These are phyloP conservation scores for Clarias laeviceps DNA, from an alignment of 2,797 vertebrate species.

Conservation along the genomic window DNA sequence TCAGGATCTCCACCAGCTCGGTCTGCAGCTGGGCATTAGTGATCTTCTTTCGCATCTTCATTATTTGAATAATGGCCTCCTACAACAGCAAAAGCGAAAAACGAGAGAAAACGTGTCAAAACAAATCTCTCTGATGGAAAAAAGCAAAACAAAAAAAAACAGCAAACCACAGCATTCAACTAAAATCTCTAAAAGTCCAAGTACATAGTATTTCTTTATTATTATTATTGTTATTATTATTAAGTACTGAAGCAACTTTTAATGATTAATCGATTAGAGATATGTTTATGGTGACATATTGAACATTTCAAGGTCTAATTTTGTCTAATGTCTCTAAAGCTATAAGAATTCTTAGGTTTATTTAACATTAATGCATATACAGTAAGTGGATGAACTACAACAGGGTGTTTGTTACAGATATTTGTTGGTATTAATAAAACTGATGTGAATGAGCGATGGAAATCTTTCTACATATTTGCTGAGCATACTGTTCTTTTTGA, in stretches of 20 bases:
- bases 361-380: not conserved
- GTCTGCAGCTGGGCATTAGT: constrained; percentile 99
- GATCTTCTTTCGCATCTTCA: constrained; percentile 99
- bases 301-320: not conserved
- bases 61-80: constrained; percentile 99
- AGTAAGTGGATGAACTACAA: not conserved
- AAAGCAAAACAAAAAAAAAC: not conserved
- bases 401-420: not conserved
- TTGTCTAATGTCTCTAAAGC: too few species aligned
- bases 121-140: not conserved
- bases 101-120: not conserved
- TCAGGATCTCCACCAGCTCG: constrained; percentile 99
- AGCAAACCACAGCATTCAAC: not conserved
- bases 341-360: not conserved
- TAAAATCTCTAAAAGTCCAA: not conserved
- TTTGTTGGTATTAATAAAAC: not conserved
- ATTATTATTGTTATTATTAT: too few species aligned
- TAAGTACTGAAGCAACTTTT: not conserved
- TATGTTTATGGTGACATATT: not conserved
- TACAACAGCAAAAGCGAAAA: constrained; percentile 58
- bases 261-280: not conserved
- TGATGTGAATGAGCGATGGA: not conserved
- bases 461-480: not conserved
- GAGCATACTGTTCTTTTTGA: not conserved
- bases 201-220: not conserved